Base-by-base conservation (phyloP, 2,797 vertebrate genomes). In the Pangasius macronema region DNA sequence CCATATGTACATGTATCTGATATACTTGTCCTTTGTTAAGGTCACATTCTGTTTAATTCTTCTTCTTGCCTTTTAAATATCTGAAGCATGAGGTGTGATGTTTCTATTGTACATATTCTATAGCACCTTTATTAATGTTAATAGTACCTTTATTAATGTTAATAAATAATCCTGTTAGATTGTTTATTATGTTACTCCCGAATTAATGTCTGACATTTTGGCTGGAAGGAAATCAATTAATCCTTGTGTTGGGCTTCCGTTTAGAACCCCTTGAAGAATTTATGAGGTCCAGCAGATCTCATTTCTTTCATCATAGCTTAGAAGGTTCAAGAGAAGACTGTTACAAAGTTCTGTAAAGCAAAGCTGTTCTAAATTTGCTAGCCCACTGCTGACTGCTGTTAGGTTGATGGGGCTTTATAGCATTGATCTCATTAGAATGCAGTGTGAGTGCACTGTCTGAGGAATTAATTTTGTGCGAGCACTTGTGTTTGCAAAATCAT, bases 401-500 rank as follows among this genome's bases (percentile, higher is more conserved):
- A 65, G 22, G 18, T 46, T 39, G 51, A 67, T 76, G 49, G 73
- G 24, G 53, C 63, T 24, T 80, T 49, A 30, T 33, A 42, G 76
- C 3, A 5, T 46, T 67, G 61, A 84, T 72, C 63, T 80, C 63
- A 87, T 84, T 70, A 87, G 20, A 87, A 87, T 80, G 51, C 87
- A 79, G 65, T 61, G 59, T 61, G 72, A 70, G 73, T 22, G n/a
- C 53, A 70, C 63, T 85, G 82, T 33, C 87, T 84, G 8, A n/a
- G 55, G 55, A 72, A 85, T 85, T 88, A 59, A 61, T 80, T 88
- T 87, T 84, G 33, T 57, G 36, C 42, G 83, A 83, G 46, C 72
- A 55, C 61, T 72, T 61, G 55, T 80, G 39, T 87, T 84, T 80
- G 75, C 81, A 59, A 85, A 80, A 68, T 85, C 51, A 88, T 85